These are phyloP conservation scores for Trichogramma dendrolimi DNA, from an alignment of 2,888 invertebrate species.

Conservation along the genomic window DNA sequence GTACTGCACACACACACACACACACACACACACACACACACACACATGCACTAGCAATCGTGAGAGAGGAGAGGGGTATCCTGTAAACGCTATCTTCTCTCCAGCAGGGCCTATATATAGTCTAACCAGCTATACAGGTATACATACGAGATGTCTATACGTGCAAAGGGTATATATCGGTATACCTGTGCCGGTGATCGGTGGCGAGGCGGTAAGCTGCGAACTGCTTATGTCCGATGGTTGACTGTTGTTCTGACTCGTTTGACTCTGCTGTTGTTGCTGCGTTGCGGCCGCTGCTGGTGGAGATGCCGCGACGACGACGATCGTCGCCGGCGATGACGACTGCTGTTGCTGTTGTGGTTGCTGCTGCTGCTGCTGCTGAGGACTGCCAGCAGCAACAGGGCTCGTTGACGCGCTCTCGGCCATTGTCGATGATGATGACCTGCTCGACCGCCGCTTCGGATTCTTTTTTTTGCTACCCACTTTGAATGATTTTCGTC, in stretches of 20 bases:
- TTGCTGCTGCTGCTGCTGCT: slow-evolving; percentile 40
- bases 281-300: slow-evolving; percentile 29
- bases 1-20: slow-evolving; percentile 1
- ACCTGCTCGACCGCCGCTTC: too few species aligned
- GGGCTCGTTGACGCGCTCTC: slow-evolving; percentile 21
- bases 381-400: slow-evolving; percentile 44
- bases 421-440: neutral
- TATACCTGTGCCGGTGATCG: slow-evolving; percentile 52
- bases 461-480: too few species aligned
- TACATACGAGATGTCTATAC: neutral
- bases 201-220: slow-evolving; percentile 46
- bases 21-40: too few species aligned
- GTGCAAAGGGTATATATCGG: neutral
- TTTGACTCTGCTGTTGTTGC: slow-evolving; percentile 34
- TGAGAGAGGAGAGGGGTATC: neutral
- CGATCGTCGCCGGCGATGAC: slow-evolving; percentile 34
- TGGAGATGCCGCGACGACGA: slow-evolving; percentile 36
- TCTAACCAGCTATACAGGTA: neutral
- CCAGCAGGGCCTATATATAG: neutral
- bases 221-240: slow-evolving; percentile 51
- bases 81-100: too few species aligned
- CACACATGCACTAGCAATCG: neutral
- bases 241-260: slow-evolving; percentile 26
- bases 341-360: slow-evolving; percentile 32
- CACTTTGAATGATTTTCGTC: too few species aligned